Evolutionary conservation across 2,797 vertebrate species (phyloP), one percentile per base, ranked within the genome.

Genomic region (Astyanax mexicanus): DNA sequence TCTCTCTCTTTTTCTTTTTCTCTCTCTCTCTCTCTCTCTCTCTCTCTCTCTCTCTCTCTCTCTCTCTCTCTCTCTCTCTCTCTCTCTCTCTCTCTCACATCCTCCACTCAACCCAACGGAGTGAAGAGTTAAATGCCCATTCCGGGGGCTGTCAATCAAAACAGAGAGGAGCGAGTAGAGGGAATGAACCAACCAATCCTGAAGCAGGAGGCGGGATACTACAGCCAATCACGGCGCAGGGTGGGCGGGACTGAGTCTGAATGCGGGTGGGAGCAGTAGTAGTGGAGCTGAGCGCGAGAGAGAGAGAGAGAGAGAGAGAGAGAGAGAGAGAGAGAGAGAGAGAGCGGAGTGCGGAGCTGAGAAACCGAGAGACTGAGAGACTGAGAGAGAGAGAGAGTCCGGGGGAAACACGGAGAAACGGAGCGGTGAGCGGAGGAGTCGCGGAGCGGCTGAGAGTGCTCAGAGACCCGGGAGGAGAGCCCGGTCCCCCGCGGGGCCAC

Each of bases 401-500:
- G 15, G 42, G 32, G 15, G 40, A 51, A 51, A 47, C 19, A 47
- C 47, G 1, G 19, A 51, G 47, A 51, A 52, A 55, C 25, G 7
- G n/a, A 27, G 57, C n/a, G n/a, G n/a, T n/a, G n/a, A n/a, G n/a
- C n/a, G n/a, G n/a, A n/a, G n/a, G n/a, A n/a, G n/a, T n/a, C n/a
- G n/a, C n/a, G n/a, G n/a, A n/a, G n/a, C n/a, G n/a, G n/a, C n/a
- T n/a, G n/a, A n/a, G 45, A 52, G 1, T n/a, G n/a, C n/a, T n/a
- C n/a, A n/a, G n/a, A n/a, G n/a, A n/a, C n/a, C n/a, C n/a, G 47
- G 17, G 17, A 21, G 52, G 51, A 27, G 75, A 66, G 79, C 29
- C 61, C 68, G 35, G 52, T 11, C 15, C 35, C 3, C 3, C 32
- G 10, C 9, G n/a, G n/a, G 32, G 19, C 2, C 11, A 45, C 37